Evolutionary conservation across 2,888 invertebrate species (phyloP).

Genomic region (Phoronis australis): DNA sequence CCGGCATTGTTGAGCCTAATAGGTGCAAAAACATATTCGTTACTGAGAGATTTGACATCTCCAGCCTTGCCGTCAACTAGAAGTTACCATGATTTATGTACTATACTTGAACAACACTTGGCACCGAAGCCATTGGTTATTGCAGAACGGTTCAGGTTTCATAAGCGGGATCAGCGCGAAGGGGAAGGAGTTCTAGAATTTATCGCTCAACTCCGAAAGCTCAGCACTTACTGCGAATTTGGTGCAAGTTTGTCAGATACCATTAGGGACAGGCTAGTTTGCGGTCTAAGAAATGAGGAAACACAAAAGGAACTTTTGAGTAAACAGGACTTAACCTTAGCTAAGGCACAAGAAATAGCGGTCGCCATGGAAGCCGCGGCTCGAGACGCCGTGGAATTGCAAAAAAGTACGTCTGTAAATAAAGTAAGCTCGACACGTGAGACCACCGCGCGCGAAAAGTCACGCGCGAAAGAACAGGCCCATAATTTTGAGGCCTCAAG

Average conservation of each 20-base stretch:
- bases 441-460: no score
- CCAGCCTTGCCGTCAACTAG: slow-evolving; percentile 14
- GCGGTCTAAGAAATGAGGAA: slow-evolving; percentile 9
- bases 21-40: slow-evolving; percentile 13
- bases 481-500: no score
- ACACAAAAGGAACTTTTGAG: slow-evolving; percentile 12
- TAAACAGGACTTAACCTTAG: slow-evolving; percentile 4
- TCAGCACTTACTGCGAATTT: slow-evolving; percentile 15
- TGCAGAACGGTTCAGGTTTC: slow-evolving; percentile 14
- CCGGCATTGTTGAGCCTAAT: slow-evolving; percentile 13
- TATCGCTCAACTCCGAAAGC: slow-evolving; percentile 11
- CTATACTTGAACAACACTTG: slow-evolving; percentile 8
- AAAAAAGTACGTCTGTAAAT: no score
- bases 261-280: slow-evolving; percentile 16
- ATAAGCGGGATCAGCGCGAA: slow-evolving; percentile 14
- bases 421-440: no score
- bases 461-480: not conserved
- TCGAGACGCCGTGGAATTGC: slow-evolving; percentile 10
- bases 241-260: slow-evolving; percentile 7
- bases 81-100: slow-evolving; percentile 9
- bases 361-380: slow-evolving; percentile 15
- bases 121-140: slow-evolving; percentile 14
- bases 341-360: slow-evolving; percentile 7
- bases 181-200: slow-evolving; percentile 12
- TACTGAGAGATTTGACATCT: slow-evolving; percentile 4